phyloP scores from a whole-genome alignment of 2,113 vertebrate genomes.

The Chloebia gouldiae region DNA sequence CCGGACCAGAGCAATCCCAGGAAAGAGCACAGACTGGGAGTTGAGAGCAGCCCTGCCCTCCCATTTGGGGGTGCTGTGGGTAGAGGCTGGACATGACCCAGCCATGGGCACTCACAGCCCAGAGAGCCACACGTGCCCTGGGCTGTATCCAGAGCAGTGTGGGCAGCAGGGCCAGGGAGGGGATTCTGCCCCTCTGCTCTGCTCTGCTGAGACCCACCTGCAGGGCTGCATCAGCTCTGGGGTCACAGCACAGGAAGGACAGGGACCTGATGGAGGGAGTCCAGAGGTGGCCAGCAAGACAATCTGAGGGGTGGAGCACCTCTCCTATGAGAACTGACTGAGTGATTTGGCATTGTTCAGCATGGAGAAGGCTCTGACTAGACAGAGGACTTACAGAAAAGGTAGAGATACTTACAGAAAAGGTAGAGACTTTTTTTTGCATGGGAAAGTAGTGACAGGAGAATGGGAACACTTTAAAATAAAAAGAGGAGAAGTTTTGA shows the following conservation, averaged over 20 bases:
- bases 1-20: accelerated
- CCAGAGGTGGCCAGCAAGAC: accelerated
- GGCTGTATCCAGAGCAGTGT: not conserved
- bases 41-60: not conserved
- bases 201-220: not conserved
- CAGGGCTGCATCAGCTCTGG: not conserved
- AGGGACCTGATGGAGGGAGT: accelerated
- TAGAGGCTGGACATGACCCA: not conserved
- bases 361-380: not conserved
- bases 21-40: not conserved
- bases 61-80: accelerated
- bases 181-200: not conserved
- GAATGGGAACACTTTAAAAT: not conserved
- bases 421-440: not conserved
- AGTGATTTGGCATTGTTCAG: accelerated
- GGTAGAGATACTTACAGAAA: not conserved
- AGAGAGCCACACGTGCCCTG: not conserved
- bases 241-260: not conserved
- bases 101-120: not conserved
- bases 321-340: accelerated
- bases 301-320: accelerated
- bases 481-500: not conserved
- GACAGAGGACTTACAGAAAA: not conserved
- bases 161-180: not conserved
- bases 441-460: not conserved